Conservation (phyloP, 2,888 invertebrate species). For the Limnephilus auricula region DNA sequence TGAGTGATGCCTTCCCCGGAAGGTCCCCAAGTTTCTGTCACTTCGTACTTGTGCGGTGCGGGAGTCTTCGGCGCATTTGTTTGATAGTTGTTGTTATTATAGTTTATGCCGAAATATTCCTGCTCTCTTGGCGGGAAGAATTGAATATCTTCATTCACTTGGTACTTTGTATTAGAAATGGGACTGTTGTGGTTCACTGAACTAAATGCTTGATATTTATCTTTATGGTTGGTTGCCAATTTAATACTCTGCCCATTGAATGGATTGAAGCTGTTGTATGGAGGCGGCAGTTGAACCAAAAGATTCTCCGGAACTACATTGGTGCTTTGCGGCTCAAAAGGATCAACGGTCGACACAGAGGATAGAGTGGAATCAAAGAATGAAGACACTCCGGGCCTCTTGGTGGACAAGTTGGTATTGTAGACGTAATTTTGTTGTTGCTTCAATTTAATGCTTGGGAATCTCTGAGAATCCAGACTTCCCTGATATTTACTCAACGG, state of each 20-base stretch:
- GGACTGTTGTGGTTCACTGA: conserved; percentile 66
- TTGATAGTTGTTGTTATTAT: conserved; percentile 66
- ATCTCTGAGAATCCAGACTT: conserved; percentile 49
- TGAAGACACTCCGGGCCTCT: conserved; percentile 59
- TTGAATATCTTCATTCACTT: conserved; percentile 71
- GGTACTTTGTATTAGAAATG: conserved; percentile 67
- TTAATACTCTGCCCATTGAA: conserved; percentile 51
- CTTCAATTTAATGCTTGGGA: conserved; percentile 54
- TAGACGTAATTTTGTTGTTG: conserved; percentile 44
- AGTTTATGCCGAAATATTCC: conserved; percentile 61
- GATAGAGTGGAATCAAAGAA: conserved; percentile 63
- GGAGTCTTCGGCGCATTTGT: conserved; percentile 53
- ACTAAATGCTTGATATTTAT: conserved; percentile 57
- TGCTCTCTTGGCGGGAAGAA: conserved; percentile 68
- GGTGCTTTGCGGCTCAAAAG: conserved; percentile 64
- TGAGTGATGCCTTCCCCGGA: conserved; percentile 71
- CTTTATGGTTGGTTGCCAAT: conserved; percentile 53
- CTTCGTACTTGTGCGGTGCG: conserved; percentile 73
- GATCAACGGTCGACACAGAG: conserved; percentile 58
- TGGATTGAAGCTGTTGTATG: conserved; percentile 68
- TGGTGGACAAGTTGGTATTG: conserved; percentile 60
- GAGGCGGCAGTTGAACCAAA: conserved; percentile 70
- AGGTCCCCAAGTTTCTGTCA: conserved; percentile 72
- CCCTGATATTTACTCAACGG: conserved; percentile 71
- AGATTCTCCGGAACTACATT: conserved; percentile 69